Evolutionary conservation across 2,888 invertebrate genomes (phyloP).

Genomic region (Acholoe squamosa): DNA sequence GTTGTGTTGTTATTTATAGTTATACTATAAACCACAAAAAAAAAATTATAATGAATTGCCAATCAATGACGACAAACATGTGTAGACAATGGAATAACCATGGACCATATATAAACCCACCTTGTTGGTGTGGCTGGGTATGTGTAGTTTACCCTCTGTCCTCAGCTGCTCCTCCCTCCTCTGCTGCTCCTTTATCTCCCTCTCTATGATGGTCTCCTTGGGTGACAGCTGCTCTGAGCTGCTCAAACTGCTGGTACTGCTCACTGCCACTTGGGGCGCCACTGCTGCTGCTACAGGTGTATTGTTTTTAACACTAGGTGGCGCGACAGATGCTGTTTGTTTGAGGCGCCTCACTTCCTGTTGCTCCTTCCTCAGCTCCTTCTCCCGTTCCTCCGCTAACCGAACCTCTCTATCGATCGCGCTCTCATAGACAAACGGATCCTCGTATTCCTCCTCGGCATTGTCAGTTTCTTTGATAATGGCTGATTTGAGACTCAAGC

Average conservation of each 20-base stretch:
- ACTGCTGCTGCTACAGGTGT: background rate
- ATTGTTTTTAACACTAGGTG: too few relatives aligned
- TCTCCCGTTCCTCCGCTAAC: conserved; percentile 63
- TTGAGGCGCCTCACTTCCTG: background rate
- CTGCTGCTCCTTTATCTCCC: conserved; percentile 67
- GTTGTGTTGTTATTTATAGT: too few relatives aligned
- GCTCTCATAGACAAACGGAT: conserved; percentile 59
- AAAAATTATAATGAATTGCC: background rate
- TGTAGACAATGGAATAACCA: too few relatives aligned
- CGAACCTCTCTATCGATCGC: conserved; percentile 67
- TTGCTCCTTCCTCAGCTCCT: conserved; percentile 54
- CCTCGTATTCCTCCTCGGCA: background rate
- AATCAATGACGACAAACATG: background rate
- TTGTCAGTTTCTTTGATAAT: background rate
- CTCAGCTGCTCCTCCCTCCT: conserved; percentile 63
- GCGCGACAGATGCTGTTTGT: background rate
- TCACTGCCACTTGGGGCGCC: background rate
- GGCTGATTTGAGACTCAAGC: background rate
- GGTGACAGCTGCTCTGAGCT: conserved; percentile 39
- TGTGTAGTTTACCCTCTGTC: conserved; percentile 35
- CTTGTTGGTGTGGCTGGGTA: conserved; percentile 41
- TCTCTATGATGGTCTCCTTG: conserved; percentile 67
- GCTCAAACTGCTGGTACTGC: background rate
- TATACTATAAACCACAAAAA: too few relatives aligned
- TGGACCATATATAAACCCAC: too few relatives aligned